phyloP scores from a whole-genome alignment of 2,888 invertebrate species.

The Poecilus cupreus region DNA sequence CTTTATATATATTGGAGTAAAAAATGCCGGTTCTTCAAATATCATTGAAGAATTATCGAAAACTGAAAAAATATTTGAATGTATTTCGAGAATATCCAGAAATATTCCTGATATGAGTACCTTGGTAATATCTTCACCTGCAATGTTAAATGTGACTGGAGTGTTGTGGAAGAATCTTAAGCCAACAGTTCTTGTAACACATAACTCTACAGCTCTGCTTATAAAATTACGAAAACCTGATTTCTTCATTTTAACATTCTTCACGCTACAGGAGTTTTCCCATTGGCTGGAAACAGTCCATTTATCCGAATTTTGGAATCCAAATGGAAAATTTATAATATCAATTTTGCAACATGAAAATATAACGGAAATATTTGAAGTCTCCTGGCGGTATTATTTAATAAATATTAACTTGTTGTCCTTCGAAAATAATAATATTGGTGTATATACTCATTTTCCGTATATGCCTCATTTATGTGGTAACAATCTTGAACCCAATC shows the following conservation, averaged over 20 bases:
- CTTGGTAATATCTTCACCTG: not conserved
- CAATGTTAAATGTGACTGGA: not conserved
- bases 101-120: not conserved
- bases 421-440: not conserved
- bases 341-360: not conserved
- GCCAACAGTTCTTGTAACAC: not conserved
- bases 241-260: not conserved
- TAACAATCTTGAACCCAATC: not conserved
- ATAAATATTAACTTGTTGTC: conserved; percentile 14
- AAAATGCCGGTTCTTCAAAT: no score
- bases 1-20: no score
- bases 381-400: conserved; percentile 33
- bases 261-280: not conserved
- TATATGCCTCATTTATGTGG: not conserved
- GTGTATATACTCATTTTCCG: conserved; percentile 30
- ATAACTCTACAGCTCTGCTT: not conserved
- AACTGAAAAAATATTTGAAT: not conserved
- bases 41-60: no score
- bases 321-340: conserved; percentile 37
- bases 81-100: not conserved
- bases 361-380: conserved; percentile 27
- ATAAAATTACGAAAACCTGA: not conserved
- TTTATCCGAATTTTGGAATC: conserved; percentile 40
- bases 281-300: not conserved
- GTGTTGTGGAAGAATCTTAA: not conserved